phyloP scores from a whole-genome alignment of 2,888 invertebrate genomes.

The Pristionchus maxplancki region DNA sequence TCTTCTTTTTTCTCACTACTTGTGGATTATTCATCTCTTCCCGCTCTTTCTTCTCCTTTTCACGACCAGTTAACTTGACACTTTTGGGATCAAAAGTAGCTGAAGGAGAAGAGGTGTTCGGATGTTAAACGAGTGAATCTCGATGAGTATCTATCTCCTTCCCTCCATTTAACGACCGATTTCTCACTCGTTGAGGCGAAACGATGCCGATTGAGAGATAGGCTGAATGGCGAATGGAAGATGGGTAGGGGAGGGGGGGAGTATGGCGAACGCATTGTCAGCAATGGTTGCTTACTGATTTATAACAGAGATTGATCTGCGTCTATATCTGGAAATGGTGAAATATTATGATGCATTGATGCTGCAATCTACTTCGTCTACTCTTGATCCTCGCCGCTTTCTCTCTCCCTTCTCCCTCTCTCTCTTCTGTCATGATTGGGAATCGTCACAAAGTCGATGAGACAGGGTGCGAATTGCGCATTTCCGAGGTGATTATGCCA shows the following conservation, averaged over 20 bases:
- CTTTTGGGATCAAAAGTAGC: neutral
- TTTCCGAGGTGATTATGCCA: neutral
- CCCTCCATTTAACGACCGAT: constrained; percentile 6
- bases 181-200: neutral
- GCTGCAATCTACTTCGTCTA: neutral
- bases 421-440: neutral
- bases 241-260: no score
- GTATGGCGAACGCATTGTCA: neutral
- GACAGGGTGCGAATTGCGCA: neutral
- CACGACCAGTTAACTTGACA: constrained; percentile 17
- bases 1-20: constrained; percentile 21
- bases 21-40: constrained; percentile 6
- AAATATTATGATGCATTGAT: neutral
- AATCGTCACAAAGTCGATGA: constrained; percentile 31
- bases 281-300: neutral
- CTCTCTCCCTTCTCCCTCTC: neutral
- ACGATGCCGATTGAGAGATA: neutral
- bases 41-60: constrained; percentile 26
- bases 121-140: neutral
- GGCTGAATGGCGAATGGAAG: neutral
- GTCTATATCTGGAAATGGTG: neutral
- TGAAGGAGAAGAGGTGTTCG: neutral
- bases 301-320: neutral
- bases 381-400: neutral
- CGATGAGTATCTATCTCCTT: neutral